Evolutionary conservation across 64 coral and sea anemone genomes (phyloP).

Genomic region (Cladopsammia gracilis): DNA sequence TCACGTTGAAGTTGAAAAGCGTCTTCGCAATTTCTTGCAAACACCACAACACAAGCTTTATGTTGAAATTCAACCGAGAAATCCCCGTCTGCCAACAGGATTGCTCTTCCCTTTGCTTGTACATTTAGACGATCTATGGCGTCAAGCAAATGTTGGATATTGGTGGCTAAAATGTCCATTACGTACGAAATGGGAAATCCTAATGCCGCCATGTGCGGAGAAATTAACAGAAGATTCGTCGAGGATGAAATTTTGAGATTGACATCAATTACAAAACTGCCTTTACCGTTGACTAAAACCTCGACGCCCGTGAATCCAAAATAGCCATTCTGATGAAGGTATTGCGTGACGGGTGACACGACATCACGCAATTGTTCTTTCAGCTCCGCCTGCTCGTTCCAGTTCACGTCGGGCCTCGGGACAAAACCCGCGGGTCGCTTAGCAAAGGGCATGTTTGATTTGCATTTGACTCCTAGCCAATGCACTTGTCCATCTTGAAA

Average conservation of each 20-base stretch:
- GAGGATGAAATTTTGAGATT: conserved; percentile 82
- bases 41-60: conserved; percentile 75
- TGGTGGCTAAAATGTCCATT: conserved; percentile 46
- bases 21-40: conserved; percentile 65
- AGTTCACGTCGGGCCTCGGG: conserved; percentile 73
- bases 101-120: conserved; percentile 46
- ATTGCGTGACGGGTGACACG: conserved; percentile 75
- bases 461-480: conserved; percentile 85
- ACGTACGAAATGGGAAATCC: conserved; percentile 69
- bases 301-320: conserved; percentile 88
- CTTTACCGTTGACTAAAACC: conserved; percentile 78
- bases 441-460: conserved; percentile 72
- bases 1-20: conserved; percentile 58
- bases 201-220: conserved; percentile 80
- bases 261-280: conserved; percentile 76
- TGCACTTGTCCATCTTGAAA: conserved; percentile 84
- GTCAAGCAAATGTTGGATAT: conserved; percentile 57
- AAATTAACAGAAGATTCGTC: conserved; percentile 79
- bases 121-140: conserved; percentile 71
- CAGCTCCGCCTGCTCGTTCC: conserved; percentile 84
- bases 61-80: conserved; percentile 40
- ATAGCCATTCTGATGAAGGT: conserved; percentile 90
- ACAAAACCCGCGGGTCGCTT: conserved; percentile 36
- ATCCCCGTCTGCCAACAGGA: conserved; percentile 65
- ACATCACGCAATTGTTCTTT: conserved; percentile 59